These are phyloP conservation scores for Gnathonemus echidnorhynchus DNA, from an alignment of 2,113 vertebrate genomes.

Conservation along the genomic window DNA sequence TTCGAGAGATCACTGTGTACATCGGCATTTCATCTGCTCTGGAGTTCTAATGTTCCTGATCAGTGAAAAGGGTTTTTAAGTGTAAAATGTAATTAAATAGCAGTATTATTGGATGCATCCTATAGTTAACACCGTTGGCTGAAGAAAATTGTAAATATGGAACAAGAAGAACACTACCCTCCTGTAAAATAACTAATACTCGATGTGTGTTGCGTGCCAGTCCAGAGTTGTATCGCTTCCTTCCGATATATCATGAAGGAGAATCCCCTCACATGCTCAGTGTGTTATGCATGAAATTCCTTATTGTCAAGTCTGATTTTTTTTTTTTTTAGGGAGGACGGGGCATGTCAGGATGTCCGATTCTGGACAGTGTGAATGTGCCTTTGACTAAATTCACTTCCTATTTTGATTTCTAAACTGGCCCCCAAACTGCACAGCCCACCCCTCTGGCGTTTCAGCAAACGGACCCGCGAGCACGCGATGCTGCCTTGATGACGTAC, in stretches of 20 bases:
- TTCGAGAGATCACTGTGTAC: neutral
- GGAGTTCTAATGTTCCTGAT: neutral
- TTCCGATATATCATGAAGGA: neutral
- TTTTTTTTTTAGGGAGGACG: neutral
- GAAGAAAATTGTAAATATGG: neutral
- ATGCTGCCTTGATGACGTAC: conserved; percentile 20
- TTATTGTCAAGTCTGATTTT: neutral
- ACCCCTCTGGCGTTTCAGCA: neutral
- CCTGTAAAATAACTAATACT: conserved; percentile 20
- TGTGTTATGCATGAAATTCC: neutral
- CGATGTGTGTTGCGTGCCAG: neutral
- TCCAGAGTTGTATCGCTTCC: conserved; percentile 3
- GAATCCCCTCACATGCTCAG: neutral
- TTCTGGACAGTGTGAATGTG: conserved; percentile 17
- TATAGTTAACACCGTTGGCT: neutral
- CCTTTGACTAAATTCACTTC: conserved; percentile 17
- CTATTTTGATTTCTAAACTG: conserved; percentile 14
- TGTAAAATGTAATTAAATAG: conserved; percentile 1
- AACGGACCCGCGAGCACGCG: neutral
- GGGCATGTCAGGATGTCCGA: neutral
- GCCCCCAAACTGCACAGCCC: neutral
- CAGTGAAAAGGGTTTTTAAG: neutral
- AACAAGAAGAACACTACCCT: neutral
- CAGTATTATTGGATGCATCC: conserved; percentile 9
- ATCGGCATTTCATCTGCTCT: neutral